Evolutionary conservation across 2,113 vertebrate species (phyloP).

Genomic region (Ammodytes dubius): DNA sequence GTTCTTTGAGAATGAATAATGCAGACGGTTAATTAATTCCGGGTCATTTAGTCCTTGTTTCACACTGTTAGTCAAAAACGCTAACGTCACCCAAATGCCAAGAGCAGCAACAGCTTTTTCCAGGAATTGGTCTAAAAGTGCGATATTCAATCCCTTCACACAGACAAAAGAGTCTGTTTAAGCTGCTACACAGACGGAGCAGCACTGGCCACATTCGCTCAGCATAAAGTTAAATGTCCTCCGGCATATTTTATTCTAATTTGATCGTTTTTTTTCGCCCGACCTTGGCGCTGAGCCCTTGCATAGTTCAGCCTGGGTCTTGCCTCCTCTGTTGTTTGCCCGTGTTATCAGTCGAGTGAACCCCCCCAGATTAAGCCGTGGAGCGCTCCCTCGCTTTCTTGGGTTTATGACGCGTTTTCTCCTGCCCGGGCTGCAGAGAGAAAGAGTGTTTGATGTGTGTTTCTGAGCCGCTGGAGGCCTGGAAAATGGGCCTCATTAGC

Average conservation of each 20-base stretch:
- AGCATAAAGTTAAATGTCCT: slow-evolving; percentile 5
- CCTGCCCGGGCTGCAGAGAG: slow-evolving; percentile 5
- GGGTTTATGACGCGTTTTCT: neutral
- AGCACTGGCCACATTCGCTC: neutral
- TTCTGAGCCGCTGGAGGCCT: slow-evolving; percentile 41
- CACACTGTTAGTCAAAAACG: neutral
- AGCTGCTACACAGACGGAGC: neutral
- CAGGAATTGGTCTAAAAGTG: neutral
- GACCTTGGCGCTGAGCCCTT: neutral
- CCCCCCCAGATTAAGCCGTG: slow-evolving; percentile 32
- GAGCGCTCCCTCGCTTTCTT: neutral
- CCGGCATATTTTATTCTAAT: slow-evolving; percentile 34
- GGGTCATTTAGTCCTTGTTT: neutral
- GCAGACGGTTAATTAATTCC: neutral
- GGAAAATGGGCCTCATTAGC: slow-evolving; percentile 44
- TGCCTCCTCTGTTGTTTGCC: slow-evolving; percentile 20
- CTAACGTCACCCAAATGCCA: neutral
- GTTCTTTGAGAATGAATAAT: neutral
- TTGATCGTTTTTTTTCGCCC: neutral
- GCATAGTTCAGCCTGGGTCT: slow-evolving; percentile 8
- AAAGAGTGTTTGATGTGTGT: slow-evolving; percentile 40
- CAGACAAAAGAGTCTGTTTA: neutral
- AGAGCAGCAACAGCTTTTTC: neutral
- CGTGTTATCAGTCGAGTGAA: slow-evolving; percentile 21
- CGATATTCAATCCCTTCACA: neutral